Evolutionary conservation across 2,888 invertebrate genomes (phyloP), one percentile per base, ranked within the genome.

Genomic region (Xylota segnis): DNA sequence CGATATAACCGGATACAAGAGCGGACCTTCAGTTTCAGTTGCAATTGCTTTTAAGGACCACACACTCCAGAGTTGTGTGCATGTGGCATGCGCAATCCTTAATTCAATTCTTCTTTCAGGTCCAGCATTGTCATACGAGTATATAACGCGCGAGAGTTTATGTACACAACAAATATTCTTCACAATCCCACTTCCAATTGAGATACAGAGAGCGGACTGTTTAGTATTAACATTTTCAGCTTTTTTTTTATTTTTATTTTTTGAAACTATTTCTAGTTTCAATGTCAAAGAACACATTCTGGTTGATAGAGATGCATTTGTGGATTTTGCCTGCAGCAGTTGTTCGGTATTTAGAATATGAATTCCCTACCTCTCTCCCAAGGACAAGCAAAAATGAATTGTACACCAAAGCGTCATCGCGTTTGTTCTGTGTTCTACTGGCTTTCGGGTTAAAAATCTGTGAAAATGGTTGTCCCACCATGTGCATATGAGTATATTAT

Each of bases 271-370:
- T 12, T 59, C 59, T 32, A 27, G 7, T 54, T 63, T 75, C 16
- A 32, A 56, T 72, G 54, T 75, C 86, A 87, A 87, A 87, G 87
- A 87, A 87, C 87, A 87, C 87, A 87, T 87, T 83, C 74, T 84
- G 83, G 87, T 77, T 77, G 86, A 82, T 77, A 86, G 82, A 86
- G 86, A 86, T 86, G 86, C 86, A 86, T 86, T 84, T 72, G 66
- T 76, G 86, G 86, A 86, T 66, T 77, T 86, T 86, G 86, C 86
- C 86, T 86, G 86, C 86, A 86, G 86, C 86, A 77, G 76, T 82
- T 72, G 76, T 68, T 82, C 12, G 75, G 59, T 78, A 75, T 59
- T 59, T 71, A 74, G 52, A 72, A 72, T 72, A 45, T 16, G 34
- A 65, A 61, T 75, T 72, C 82, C 86, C 86, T 71, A 86, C 47